Base-by-base conservation (phyloP, 2,113 vertebrate species). In the Micronycteris hirsuta region DNA sequence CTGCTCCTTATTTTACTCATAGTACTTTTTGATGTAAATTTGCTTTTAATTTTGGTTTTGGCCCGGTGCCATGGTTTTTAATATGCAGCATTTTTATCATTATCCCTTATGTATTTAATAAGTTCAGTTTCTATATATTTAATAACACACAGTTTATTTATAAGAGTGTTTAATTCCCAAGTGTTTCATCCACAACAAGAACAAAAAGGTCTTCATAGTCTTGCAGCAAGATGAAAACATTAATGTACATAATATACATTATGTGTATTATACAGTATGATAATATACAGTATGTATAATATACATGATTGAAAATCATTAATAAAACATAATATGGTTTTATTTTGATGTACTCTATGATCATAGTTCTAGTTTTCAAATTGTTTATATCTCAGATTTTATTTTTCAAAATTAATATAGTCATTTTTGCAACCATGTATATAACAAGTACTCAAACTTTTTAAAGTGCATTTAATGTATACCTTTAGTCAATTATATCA, bases 1-100 rank as follows among this genome's bases (percentile, higher is more conserved):
- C 49, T 83, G 4, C n/a, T 58, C 11, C 68, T 86, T 54, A 36
- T 77, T 95, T 93, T 82, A 94, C 65, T 81, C 28, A 77, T 43
- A 76, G 13, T 71, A n/a, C 74, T 68, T 70, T 36, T 43, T 80
- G 36, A 47, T 71, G 33, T 78, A 78, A 90, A 87, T 80, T 91
- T 91, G 49, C n/a, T 93, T 54, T 95, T 83, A 93, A 93, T 80
- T 80, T 88, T 33, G 54, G 36, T n/a, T 26, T 84, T 96, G 54
- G 71, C 43, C 22, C 24, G 19, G 7, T 74, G 91, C 36, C 68
- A 85, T 70, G 47, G 28, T 15, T 85, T 93, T 93, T 91, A 93
- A 70, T 83, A 89, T 74, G 5, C 4, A 56, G 12, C 84, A 36
- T 63, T 85, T 43, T 63, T 65, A 87, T 74, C 68, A 68, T 41